Evolutionary conservation across 2,113 vertebrate species (phyloP), one percentile per base, ranked within the genome.

Genomic region (Oreocharis arfaki): DNA sequence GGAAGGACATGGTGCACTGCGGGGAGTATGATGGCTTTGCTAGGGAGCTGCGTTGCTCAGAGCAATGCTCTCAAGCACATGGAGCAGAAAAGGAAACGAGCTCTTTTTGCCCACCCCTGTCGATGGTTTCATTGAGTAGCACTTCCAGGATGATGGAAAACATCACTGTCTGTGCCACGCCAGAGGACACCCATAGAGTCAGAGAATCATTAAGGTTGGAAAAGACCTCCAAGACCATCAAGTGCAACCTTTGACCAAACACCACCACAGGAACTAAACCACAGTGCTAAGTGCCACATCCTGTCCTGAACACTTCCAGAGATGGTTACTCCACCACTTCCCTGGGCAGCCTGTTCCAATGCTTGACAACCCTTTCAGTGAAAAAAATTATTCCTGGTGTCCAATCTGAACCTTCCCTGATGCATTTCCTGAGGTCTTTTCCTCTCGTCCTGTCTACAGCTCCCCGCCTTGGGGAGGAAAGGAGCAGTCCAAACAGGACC

Each of bases 1-100:
- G 63, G 59, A 61, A 73, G 39, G 52, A 20, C 16, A 27, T 4
- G 23, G 41, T 0, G 0, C 14, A 5, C 8, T 71, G 56, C 7
- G 46, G 67, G 41, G 18, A 88, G 17, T 16, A 6, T 10, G 35
- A 61, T 4, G 57, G 63, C 53, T 78, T 69, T 73, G 41, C 32
- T 76, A 5, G 10, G 19, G 53, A 60, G 70, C 47, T 73, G 1
- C 35, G 56, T 65, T 60, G 35, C 89, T 74, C 64, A 63, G 32
- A 74, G 50, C 0, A 0, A 77, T 70, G 61, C 6, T 68, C 10
- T 63, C 70, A 65, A 71, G 49, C 65, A 65, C 12, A 18, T 18
- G 46, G 35, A 61, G 24, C 14, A 55, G 44, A 60, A 33, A 20
- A 56, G 32, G 22, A 53, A 39, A 55, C 15, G 16, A 39, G 13